Percentiles rank a stretch among this genome's conserved stretches.
phyloP scores from a whole-genome alignment of 1,140 invertebrate species.

The Atopsyche davidsoni region DNA sequence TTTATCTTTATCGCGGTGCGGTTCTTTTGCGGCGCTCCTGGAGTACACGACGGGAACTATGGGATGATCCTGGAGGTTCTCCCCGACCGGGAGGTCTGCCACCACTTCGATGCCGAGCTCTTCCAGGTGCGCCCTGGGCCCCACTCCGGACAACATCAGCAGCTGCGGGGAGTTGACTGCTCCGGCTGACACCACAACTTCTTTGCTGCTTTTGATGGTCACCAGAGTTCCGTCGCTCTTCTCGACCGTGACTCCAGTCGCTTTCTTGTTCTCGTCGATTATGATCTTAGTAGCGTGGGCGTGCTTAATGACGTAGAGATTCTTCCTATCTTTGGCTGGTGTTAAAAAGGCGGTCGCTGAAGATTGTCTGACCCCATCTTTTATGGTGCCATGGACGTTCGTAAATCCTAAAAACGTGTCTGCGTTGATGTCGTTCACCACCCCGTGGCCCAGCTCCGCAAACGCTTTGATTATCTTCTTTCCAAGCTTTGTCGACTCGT shows the following conservation, averaged over 20 bases:
- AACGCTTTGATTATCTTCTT: slow-evolving; percentile 45
- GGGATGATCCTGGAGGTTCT: slow-evolving; percentile 61
- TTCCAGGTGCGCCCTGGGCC: slow-evolving; percentile 59
- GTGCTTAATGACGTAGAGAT: slow-evolving; percentile 63
- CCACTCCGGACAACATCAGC: slow-evolving; percentile 71
- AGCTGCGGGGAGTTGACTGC: slow-evolving; percentile 63
- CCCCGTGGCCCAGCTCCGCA: slow-evolving; percentile 62
- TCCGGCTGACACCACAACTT: slow-evolving; percentile 63
- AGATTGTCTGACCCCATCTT: slow-evolving; percentile 44
- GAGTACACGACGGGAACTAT: slow-evolving; percentile 7
- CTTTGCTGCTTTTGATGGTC: slow-evolving; percentile 50
- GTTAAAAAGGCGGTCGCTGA: slow-evolving; percentile 49
- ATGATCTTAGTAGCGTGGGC: slow-evolving; percentile 56
- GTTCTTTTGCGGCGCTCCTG: background rate
- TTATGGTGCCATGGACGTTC: slow-evolving; percentile 35
- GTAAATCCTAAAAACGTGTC: slow-evolving; percentile 42
- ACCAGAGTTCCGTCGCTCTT: slow-evolving; percentile 42
- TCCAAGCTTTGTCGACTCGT: slow-evolving; percentile 10
- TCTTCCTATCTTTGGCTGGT: slow-evolving; percentile 49
- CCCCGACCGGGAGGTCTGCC: slow-evolving; percentile 55
- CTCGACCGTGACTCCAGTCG: slow-evolving; percentile 53
- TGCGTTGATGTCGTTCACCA: slow-evolving; percentile 50
- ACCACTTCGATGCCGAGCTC: slow-evolving; percentile 53
- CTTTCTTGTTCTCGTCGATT: slow-evolving; percentile 47
- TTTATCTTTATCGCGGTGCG: background rate